Evolutionary conservation across 1,140 invertebrate genomes (phyloP).

Genomic region (Heliconius hermathena): DNA sequence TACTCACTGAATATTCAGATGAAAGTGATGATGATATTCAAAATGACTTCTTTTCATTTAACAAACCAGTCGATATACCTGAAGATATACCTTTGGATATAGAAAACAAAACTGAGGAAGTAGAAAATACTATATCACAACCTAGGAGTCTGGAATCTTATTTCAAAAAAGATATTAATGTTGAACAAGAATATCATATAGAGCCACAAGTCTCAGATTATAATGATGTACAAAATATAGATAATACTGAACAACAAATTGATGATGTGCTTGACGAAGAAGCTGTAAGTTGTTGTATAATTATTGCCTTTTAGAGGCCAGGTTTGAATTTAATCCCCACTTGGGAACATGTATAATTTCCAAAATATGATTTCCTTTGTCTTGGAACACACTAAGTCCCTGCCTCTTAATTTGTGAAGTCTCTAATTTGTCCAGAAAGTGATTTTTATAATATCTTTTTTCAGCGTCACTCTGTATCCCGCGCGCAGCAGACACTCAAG

Average conservation of each 20-base stretch:
- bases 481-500: too few relatives aligned
- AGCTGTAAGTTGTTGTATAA: constrained; percentile 63
- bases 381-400: too few relatives aligned
- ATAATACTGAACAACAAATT: constrained; percentile 32
- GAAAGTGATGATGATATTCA: constrained; percentile 76
- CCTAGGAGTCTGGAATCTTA: constrained; percentile 62
- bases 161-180: constrained; percentile 57
- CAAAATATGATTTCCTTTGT: too few relatives aligned
- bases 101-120: constrained; percentile 33
- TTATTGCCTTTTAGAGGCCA: not conserved
- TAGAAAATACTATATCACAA: constrained; percentile 36
- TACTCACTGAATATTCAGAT: constrained; percentile 66
- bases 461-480: too few relatives aligned
- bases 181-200: constrained; percentile 38
- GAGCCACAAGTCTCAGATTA: constrained; percentile 28
- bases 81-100: constrained; percentile 56
- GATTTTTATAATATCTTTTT: too few relatives aligned
- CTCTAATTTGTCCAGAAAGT: too few relatives aligned
- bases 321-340: too few relatives aligned
- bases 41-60: constrained; percentile 83
- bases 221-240: constrained; percentile 26
- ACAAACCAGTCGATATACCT: constrained; percentile 60
- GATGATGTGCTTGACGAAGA: constrained; percentile 66
- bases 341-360: too few relatives aligned
- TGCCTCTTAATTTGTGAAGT: too few relatives aligned